These are phyloP conservation scores for Euwallacea fornicatus DNA, from an alignment of 1,140 invertebrate species.

Conservation along the genomic window DNA sequence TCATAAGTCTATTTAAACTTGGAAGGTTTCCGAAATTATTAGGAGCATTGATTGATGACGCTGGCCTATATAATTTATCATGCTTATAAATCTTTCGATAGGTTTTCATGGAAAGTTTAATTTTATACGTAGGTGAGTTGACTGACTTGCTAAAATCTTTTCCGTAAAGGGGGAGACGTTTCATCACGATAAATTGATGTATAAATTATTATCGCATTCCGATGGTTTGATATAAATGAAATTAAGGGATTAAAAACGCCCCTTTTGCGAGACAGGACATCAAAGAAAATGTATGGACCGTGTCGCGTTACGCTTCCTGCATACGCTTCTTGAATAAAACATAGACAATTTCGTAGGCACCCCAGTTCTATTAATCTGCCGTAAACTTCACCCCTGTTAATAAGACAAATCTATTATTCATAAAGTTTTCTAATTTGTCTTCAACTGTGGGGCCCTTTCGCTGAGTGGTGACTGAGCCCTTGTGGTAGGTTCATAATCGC, in stretches of 20 bases:
- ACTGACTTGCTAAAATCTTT: slow-evolving; percentile 38
- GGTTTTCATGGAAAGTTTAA: slow-evolving; percentile 37
- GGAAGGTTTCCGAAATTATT: slow-evolving; percentile 36
- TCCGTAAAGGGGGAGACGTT: not conserved
- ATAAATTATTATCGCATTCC: no score
- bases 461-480: slow-evolving; percentile 18
- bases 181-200: no score
- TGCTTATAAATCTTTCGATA: slow-evolving; percentile 38
- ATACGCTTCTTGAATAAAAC: slow-evolving; percentile 35
- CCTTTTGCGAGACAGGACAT: no score
- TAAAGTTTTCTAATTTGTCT: slow-evolving; percentile 40
- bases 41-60: slow-evolving; percentile 39
- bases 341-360: slow-evolving; percentile 33
- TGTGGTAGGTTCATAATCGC: slow-evolving; percentile 1
- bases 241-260: no score
- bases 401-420: slow-evolving; percentile 41
- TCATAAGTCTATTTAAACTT: slow-evolving; percentile 37
- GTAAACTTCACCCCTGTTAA: slow-evolving; percentile 31
- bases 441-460: slow-evolving; percentile 6
- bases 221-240: no score
- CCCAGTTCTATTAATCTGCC: slow-evolving; percentile 34
- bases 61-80: slow-evolving; percentile 39
- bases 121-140: slow-evolving; percentile 40
- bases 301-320: not conserved
- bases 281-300: not conserved